Base-by-base conservation (phyloP, 1,140 invertebrate species). In the Diorhabda carinulata region DNA sequence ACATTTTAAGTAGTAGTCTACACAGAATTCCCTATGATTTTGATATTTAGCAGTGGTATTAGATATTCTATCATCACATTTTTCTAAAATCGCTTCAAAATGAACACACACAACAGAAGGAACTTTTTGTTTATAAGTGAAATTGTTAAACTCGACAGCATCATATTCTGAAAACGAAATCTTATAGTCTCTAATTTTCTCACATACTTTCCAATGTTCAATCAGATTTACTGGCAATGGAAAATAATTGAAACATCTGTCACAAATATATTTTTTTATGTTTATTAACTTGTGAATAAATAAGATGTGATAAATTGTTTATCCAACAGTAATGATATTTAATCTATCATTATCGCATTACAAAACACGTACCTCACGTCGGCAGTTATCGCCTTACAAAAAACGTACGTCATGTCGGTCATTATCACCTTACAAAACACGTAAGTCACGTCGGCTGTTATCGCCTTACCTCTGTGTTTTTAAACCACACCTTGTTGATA, bases 81-180 rank as follows among this genome's bases (percentile, higher is more conserved):
- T 64, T 67, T 66, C 60, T 60, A 71, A 69, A n/a, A 78, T 25
- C 60, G 71, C 77, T 76, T 82, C 78, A 59, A 81, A 76, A 75
- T 81, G 77, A 41, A 74, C 77, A 70, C 81, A 81, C 65, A 81
- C 73, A 52, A 75, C 68, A 68, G 81, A 78, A 41, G 76, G 75
- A 61, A 74, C 69, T 61, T 70, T 70, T 73, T 76, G 65, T 70
- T 76, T 73, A 67, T 71, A 70, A 8, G 63, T 43, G 66, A 63
- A 69, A 72, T 80, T 74, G 58, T 72, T 70, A 74, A 78, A 79
- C 42, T 73, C 25, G 66, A 78, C 59, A 43, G 62, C 60, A 10
- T 70, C 64, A 8, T 74, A 57, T 45, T 71, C 44, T 47, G 66
- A 43, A 68, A 65, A 61, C 7, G 47, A 43, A 10, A 71, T 71